Evolutionary conservation across 2,113 vertebrate genomes (phyloP).

Genomic region (Macquaria ambigua): DNA sequence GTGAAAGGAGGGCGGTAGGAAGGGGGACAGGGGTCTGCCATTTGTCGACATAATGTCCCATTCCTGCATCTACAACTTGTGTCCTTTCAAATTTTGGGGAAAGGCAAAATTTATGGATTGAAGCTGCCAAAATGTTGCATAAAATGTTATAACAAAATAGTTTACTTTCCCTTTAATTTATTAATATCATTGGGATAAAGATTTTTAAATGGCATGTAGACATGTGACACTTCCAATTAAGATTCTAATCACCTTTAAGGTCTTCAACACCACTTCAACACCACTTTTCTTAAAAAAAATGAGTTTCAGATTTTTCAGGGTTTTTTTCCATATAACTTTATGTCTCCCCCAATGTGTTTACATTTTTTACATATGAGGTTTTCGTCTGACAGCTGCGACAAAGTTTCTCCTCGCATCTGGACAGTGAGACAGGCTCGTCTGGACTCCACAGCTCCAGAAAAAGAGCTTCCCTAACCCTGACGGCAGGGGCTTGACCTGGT

Average conservation of each 20-base stretch:
- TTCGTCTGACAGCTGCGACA: conserved; percentile 24
- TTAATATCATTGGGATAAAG: not conserved
- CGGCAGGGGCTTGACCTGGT: conserved; percentile 75
- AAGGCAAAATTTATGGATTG: not conserved
- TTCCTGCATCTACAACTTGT: not conserved
- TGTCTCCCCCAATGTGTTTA: not conserved
- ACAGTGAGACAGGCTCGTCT: conserved; percentile 47
- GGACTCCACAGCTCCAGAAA: conserved; percentile 51
- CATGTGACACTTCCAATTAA: not conserved
- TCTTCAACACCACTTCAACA: not conserved
- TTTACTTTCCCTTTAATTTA: not conserved
- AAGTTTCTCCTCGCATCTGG: conserved; percentile 45
- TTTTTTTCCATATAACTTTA: not conserved
- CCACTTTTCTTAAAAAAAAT: not conserved
- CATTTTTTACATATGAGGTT: conserved; percentile 11
- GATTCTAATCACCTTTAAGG: not conserved
- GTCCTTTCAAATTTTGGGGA: not conserved
- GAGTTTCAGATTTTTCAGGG: not conserved
- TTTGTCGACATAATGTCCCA: conserved; percentile 44
- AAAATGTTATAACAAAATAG: not conserved
- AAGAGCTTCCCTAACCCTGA: conserved; percentile 61
- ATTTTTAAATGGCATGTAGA: not conserved
- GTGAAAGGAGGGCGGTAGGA: conserved; percentile 43
- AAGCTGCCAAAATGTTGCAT: not conserved
- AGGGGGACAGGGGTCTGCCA: conserved; percentile 31